These are phyloP conservation scores for Macaria liturata DNA, from an alignment of 2,888 invertebrate species.

Conservation along the genomic window DNA sequence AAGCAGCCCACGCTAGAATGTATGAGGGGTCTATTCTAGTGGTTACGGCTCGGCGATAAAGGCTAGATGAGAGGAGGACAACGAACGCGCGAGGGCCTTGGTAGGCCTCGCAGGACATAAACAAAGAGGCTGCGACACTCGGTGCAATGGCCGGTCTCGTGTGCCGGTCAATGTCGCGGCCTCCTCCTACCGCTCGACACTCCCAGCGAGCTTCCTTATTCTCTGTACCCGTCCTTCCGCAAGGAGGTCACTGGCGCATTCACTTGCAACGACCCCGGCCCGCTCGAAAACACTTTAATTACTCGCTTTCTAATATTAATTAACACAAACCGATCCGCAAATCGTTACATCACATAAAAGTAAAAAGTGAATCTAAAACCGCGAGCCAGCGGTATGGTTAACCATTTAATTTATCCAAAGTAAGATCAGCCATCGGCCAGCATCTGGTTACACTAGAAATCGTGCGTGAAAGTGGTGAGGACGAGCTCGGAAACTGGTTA, in stretches of 20 bases:
- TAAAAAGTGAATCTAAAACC: slow-evolving; percentile 27
- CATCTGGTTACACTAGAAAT: slow-evolving; percentile 63
- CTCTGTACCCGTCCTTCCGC: slow-evolving; percentile 61
- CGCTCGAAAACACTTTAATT: slow-evolving; percentile 23
- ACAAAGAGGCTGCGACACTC: slow-evolving; percentile 80
- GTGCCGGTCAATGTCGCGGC: slow-evolving; percentile 81
- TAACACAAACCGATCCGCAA: slow-evolving; percentile 24
- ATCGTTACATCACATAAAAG: slow-evolving; percentile 30
- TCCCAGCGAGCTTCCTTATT: slow-evolving; percentile 53
- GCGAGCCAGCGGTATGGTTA: slow-evolving; percentile 17
- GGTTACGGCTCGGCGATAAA: slow-evolving; percentile 18
- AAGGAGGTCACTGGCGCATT: slow-evolving; percentile 70
- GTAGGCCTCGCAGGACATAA: slow-evolving; percentile 70
- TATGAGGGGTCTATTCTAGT: slow-evolving; percentile 28
- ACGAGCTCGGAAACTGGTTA: slow-evolving; percentile 60
- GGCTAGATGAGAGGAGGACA: slow-evolving; percentile 42
- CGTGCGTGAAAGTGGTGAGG: slow-evolving; percentile 68
- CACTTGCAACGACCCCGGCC: slow-evolving; percentile 33
- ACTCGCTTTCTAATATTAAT: slow-evolving; percentile 42
- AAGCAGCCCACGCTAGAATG: slow-evolving; percentile 30
- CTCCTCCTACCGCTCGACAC: slow-evolving; percentile 71
- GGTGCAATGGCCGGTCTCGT: slow-evolving; percentile 79
- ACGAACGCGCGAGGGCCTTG: slow-evolving; percentile 50
- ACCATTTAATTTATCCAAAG: slow-evolving; percentile 47
- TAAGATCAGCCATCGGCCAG: slow-evolving; percentile 37